A percentile compares a stretch with the other conserved stretches of the same genome.
These are phyloP conservation scores for Rhipidura dahli DNA, from an alignment of 2,113 vertebrate species.

Conservation along the genomic window DNA sequence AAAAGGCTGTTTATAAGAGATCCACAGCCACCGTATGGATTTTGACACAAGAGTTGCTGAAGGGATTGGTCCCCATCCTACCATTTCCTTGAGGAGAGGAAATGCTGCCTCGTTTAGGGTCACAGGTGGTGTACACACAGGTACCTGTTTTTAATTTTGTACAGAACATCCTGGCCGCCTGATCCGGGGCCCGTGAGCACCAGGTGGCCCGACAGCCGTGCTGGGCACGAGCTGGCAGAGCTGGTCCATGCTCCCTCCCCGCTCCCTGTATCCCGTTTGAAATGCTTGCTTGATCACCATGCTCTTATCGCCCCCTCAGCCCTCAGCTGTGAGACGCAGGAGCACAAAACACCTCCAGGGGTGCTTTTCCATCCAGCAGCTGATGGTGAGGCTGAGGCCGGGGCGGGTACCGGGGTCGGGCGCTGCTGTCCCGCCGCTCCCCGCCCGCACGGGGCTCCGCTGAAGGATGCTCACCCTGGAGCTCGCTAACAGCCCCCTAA, in stretches of 20 bases:
- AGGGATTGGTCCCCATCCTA: background rate
- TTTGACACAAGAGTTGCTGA: background rate
- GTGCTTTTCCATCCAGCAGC: fast-evolving
- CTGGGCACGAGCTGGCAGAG: background rate
- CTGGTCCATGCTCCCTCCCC: fast-evolving
- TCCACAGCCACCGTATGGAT: fast-evolving
- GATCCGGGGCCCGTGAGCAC: fast-evolving
- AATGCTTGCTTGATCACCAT: fast-evolving
- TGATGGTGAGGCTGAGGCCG: fast-evolving
- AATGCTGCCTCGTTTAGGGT: background rate
- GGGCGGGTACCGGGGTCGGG: fast-evolving
- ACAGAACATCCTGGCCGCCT: fast-evolving
- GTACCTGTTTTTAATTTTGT: fast-evolving
- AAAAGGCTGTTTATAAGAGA: background rate
- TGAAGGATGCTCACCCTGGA: background rate
- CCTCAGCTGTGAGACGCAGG: background rate
- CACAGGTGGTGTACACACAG: fast-evolving
- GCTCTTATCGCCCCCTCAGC: fast-evolving
- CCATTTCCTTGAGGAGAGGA: background rate
- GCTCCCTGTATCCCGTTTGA: fast-evolving
- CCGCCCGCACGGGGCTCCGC: fast-evolving
- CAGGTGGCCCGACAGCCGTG: fast-evolving
- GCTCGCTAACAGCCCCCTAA: background rate
- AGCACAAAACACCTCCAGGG: background rate
- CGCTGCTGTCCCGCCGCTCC: fast-evolving